phyloP scores from a whole-genome alignment of 23 tunicate species.

The Ascidia mentula region DNA sequence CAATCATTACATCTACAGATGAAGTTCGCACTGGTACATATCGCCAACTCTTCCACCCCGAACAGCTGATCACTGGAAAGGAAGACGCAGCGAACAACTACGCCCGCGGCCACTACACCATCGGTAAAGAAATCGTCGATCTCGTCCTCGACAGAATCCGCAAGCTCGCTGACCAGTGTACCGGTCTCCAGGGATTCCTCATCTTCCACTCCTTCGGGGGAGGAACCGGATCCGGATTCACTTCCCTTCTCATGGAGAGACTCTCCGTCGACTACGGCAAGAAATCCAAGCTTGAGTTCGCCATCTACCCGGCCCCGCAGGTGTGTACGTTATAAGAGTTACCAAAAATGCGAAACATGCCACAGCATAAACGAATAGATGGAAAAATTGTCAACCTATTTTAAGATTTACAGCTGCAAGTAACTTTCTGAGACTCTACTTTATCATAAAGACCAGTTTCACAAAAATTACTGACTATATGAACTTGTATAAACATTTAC shows the following conservation, averaged over 20 bases:
- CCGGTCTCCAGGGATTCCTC: slow-evolving; percentile 96
- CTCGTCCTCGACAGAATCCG: slow-evolving; percentile 92
- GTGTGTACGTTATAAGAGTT: no score
- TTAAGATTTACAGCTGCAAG: no score
- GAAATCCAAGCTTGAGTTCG: slow-evolving; percentile 94
- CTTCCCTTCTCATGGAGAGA: slow-evolving; percentile 93
- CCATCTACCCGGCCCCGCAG: slow-evolving; percentile 98
- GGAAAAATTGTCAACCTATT: no score
- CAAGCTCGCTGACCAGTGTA: slow-evolving; percentile 96
- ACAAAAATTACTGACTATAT: no score
- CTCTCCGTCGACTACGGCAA: slow-evolving; percentile 98
- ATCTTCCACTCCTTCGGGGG: slow-evolving; percentile 97
- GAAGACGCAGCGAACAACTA: slow-evolving; percentile 99
- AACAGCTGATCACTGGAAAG: slow-evolving; percentile 96
- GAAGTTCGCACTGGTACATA: slow-evolving; percentile 95
- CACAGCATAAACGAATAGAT: no score
- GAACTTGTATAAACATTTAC: no score
- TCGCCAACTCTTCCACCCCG: slow-evolving; percentile 96
- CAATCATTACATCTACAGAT: no score
- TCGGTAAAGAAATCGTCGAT: slow-evolving; percentile 94
- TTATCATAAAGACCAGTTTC: no score
- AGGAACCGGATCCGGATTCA: slow-evolving; percentile 97
- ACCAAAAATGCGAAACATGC: no score
- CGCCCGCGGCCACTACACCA: slow-evolving; percentile 98
- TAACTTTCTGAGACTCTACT: no score